Percentiles rank a stretch among this genome's conserved stretches.
phyloP scores from a whole-genome alignment of 2,113 vertebrate species.

The Campylomormyrus numenius region DNA sequence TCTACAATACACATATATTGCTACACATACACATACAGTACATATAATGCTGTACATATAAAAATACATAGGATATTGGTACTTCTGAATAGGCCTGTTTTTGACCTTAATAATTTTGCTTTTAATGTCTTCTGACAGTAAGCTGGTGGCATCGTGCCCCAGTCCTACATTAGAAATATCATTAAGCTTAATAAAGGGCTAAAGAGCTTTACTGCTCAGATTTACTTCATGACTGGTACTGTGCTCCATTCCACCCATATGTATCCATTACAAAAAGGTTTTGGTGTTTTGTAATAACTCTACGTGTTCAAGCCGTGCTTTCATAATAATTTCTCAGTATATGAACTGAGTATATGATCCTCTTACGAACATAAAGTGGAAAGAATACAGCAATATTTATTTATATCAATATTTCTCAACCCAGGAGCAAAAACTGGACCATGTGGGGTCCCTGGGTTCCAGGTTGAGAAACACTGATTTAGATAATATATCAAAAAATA shows the following conservation, averaged over 20 bases:
- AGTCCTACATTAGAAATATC: neutral
- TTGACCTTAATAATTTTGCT: neutral
- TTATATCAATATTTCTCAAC: neutral
- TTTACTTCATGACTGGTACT: neutral
- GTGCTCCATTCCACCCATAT: neutral
- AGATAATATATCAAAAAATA: neutral
- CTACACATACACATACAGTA: neutral
- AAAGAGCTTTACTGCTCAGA: neutral
- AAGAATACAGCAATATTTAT: neutral
- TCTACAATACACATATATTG: neutral
- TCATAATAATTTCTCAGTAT: neutral
- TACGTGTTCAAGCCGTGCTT: neutral
- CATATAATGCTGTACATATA: neutral
- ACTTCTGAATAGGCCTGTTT: neutral
- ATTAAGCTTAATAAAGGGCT: neutral
- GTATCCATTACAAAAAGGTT: neutral
- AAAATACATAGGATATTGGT: neutral
- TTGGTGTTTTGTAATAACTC: neutral
- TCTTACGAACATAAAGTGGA: neutral
- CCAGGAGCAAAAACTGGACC: neutral
- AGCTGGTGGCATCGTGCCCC: neutral
- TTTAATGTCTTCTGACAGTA: neutral
- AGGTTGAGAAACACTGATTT: neutral
- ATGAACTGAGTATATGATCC: neutral
- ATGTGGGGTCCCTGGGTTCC: neutral